Percentiles rank a stretch among this genome's conserved stretches.
Evolutionary conservation across 2,797 vertebrate genomes (phyloP).

Genomic region (Trachurus trachurus): DNA sequence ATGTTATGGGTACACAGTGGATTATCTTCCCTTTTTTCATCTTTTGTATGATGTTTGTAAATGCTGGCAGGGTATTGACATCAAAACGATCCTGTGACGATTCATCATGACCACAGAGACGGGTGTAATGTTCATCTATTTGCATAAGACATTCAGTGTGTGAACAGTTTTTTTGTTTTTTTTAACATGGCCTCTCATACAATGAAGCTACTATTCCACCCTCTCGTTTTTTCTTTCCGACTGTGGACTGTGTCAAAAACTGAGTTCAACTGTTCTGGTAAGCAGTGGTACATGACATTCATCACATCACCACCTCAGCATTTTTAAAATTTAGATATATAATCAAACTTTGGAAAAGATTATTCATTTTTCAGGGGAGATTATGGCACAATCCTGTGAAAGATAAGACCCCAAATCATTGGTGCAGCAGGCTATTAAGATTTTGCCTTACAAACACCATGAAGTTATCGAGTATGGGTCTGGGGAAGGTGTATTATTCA

Average conservation of each 20-base stretch:
- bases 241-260: not conserved
- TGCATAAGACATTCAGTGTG: not conserved
- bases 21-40: not conserved
- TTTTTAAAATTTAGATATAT: too few species aligned
- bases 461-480: too few species aligned
- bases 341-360: too few species aligned
- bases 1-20: not conserved
- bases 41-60: not conserved
- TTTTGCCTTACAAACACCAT: too few species aligned
- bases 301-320: not conserved
- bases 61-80: not conserved
- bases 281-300: not conserved
- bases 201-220: conserved; percentile 27
- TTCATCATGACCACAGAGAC: not conserved
- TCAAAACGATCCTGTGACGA: not conserved
- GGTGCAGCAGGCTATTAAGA: too few species aligned
- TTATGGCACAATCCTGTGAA: too few species aligned
- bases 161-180: not conserved
- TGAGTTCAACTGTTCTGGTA: not conserved
- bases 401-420: too few species aligned
- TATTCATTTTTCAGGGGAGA: too few species aligned
- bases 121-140: not conserved
- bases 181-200: not conserved
- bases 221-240: conserved; percentile 43
- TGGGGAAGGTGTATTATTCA: too few species aligned